Evolutionary conservation across 2,113 vertebrate species (phyloP).

Genomic region (Daphoenositta chrysoptera): DNA sequence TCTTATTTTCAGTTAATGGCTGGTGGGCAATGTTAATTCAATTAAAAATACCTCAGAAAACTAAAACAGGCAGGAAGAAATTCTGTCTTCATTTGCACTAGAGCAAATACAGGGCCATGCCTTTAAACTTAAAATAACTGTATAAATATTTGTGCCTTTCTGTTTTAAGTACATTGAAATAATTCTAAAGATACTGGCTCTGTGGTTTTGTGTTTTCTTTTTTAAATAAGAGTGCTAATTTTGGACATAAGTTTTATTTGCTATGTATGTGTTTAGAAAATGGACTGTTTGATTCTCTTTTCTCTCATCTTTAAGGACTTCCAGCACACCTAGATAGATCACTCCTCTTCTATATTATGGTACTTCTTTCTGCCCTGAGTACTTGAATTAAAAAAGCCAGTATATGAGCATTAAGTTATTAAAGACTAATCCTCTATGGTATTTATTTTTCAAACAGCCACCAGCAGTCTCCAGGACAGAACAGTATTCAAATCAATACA

Average conservation of each 20-base stretch:
- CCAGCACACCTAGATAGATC: neutral
- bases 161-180: neutral
- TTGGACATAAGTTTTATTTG: neutral
- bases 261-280: neutral
- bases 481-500: neutral
- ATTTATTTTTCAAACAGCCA: neutral
- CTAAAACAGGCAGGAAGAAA: neutral
- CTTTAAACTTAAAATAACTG: neutral
- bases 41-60: neutral
- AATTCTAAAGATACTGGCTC: neutral
- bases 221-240: neutral
- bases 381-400: neutral
- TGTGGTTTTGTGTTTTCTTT: fast-evolving
- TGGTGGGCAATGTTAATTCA: neutral
- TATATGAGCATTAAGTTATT: neutral
- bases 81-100: neutral
- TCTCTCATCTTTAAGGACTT: neutral
- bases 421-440: neutral
- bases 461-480: neutral
- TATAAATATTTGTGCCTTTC: neutral
- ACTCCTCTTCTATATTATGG: neutral
- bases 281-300: neutral
- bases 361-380: neutral
- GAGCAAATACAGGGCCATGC: neutral
- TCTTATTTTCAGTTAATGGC: neutral